Percentiles rank a stretch among this genome's conserved stretches.
Conservation (phyloP, 2,888 invertebrate genomes). For the Oligia fasciuncula region DNA sequence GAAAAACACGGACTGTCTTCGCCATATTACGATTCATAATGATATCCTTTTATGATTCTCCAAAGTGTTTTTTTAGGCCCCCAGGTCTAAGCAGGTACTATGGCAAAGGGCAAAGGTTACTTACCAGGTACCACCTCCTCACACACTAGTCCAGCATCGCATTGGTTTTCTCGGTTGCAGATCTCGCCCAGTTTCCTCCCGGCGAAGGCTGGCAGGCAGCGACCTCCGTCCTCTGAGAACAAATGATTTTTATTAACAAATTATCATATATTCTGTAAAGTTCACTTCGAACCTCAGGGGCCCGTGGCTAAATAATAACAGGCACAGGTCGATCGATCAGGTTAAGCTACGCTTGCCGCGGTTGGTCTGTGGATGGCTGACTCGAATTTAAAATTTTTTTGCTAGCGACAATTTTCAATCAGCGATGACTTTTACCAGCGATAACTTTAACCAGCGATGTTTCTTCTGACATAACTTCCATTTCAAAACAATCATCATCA, state of each 20-base stretch:
- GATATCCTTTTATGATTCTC: too few relatives aligned
- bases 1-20: too few relatives aligned
- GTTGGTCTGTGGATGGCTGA: too few relatives aligned
- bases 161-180: constrained; percentile 95
- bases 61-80: too few relatives aligned
- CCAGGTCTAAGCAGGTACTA: constrained; percentile 28
- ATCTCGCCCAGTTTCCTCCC: constrained; percentile 95
- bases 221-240: constrained; percentile 84
- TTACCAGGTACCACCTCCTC: constrained; percentile 92
- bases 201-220: constrained; percentile 85
- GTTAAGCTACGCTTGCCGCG: too few relatives aligned
- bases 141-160: constrained; percentile 95
- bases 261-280: not conserved
- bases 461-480: not conserved
- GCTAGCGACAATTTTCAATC: not conserved
- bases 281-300: not conserved
- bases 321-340: too few relatives aligned
- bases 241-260: not conserved
- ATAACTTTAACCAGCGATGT: not conserved
- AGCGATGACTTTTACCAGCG: not conserved
- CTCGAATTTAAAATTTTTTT: not conserved
- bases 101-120: not conserved
- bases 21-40: too few relatives aligned
- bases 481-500: not conserved
- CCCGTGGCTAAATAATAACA: too few relatives aligned